These are phyloP conservation scores for Hydrophis major DNA, from an alignment of 2,797 vertebrate species.

Conservation along the genomic window DNA sequence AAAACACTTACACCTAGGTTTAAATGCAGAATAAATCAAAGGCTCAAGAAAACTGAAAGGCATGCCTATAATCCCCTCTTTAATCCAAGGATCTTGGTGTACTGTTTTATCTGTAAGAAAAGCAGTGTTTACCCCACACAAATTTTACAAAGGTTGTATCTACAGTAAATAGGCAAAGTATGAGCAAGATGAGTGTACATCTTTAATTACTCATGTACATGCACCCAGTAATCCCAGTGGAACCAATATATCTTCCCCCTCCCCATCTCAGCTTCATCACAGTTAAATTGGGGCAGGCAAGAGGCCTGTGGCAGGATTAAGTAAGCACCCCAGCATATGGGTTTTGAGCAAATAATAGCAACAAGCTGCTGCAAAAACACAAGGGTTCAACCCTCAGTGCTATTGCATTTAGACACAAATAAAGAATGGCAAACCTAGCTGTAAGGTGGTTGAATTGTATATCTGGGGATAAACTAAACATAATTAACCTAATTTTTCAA, in stretches of 20 bases:
- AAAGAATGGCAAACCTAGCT: neutral
- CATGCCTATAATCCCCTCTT: neutral
- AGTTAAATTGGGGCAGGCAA: neutral
- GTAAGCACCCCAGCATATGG: neutral
- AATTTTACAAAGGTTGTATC: neutral
- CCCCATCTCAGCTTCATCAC: neutral
- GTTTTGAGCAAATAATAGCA: neutral
- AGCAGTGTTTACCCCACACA: neutral
- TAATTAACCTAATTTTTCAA: too few species aligned
- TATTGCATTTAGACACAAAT: neutral
- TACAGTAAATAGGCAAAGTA: neutral
- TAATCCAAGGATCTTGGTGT: neutral
- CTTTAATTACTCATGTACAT: neutral
- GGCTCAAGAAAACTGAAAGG: slow-evolving; percentile 8
- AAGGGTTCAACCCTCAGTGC: neutral
- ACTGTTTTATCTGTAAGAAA: neutral
- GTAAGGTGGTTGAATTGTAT: too few species aligned
- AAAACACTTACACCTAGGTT: neutral
- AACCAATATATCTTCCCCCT: neutral
- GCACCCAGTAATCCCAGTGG: neutral
- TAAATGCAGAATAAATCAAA: neutral
- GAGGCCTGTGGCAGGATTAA: neutral
- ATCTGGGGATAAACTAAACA: too few species aligned
- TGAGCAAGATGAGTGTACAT: neutral
- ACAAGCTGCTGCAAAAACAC: neutral